phyloP scores from a whole-genome alignment of 2,888 invertebrate species.

The Idaea dimidiata region DNA sequence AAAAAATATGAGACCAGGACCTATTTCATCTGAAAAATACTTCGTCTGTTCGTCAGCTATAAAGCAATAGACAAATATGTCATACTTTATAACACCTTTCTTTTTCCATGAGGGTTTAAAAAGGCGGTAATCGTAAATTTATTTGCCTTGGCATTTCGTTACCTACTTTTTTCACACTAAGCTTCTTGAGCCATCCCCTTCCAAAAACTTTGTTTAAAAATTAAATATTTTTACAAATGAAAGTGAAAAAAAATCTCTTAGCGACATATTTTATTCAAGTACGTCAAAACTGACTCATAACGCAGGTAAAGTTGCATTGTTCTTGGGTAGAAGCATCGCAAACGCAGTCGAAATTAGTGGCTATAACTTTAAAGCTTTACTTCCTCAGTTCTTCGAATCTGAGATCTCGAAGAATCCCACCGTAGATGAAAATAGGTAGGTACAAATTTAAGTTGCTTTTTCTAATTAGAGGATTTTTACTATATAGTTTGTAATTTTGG shows the following conservation, averaged over 20 bases:
- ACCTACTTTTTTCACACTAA: neutral
- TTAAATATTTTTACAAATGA: constrained; percentile 11
- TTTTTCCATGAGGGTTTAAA: no score
- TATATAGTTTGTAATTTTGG: neutral
- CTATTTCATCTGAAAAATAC: no score
- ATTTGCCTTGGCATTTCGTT: neutral
- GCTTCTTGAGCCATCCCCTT: neutral
- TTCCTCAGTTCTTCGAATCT: neutral
- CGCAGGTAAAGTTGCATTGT: constrained; percentile 27
- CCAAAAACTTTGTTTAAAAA: neutral
- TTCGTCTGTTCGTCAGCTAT: no score
- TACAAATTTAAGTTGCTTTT: neutral
- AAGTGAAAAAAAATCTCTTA: constrained; percentile 24
- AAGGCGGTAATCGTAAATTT: neutral
- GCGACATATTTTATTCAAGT: constrained; percentile 15
- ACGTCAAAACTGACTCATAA: constrained; percentile 18
- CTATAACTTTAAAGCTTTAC: constrained; percentile 3
- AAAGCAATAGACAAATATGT: no score
- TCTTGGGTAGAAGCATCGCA: constrained; percentile 4
- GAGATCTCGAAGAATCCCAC: neutral
- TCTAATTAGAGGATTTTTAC: neutral
- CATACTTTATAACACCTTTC: no score
- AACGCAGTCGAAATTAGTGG: neutral
- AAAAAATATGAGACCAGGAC: no score
- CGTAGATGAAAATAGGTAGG: neutral